Evolutionary conservation across 2,113 vertebrate species (phyloP), one percentile per base, ranked within the genome.

Genomic region (Chaetura pelagica): DNA sequence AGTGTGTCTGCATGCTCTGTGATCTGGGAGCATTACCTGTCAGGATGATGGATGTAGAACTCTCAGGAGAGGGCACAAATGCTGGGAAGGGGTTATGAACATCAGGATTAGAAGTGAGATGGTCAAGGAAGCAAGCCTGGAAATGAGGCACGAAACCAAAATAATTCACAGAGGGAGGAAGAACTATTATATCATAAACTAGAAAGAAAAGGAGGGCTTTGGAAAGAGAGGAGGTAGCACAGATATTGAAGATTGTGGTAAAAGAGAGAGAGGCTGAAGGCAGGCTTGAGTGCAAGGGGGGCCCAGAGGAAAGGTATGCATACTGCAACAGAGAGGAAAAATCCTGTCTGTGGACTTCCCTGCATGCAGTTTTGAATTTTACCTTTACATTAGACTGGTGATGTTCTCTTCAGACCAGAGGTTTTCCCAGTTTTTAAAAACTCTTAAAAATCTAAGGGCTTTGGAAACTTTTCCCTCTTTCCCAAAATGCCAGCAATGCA

Each of bases 41-140:
- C 87, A 80, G 67, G 20, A n/a, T 78, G 83, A 87, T 62, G 64
- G 76, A 90, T 89, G 48, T 49, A 63, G 0, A 0, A 38, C 55
- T 63, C 51, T 82, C 46, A 40, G 0, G 0, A 74, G 72, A 61
- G 19, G 44, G 34, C 76, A 55, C 4, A 0, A 32, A 49, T 1
- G 3, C 40, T 30, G 34, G 1, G 0, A 44, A 46, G 20, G 24
- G 52, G 68, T 84, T 86, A 48, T 2, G 9, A 93, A 54, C 40
- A 61, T 90, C 35, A 12, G 35, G 44, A 78, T 89, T 72, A 84
- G 38, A 42, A 81, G 64, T 46, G 49, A 80, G 59, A 38, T 27
- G 59, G 55, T 24, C 68, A 52, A 61, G 44, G 61, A 90, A 63
- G 29, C 58, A 93, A 52, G 49, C 10, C 87, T 75, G 88, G 48